A percentile compares a stretch with the other conserved stretches of the same genome.
Conservation (phyloP, 2,113 vertebrate species). For the Gallinago paraguaiae region DNA sequence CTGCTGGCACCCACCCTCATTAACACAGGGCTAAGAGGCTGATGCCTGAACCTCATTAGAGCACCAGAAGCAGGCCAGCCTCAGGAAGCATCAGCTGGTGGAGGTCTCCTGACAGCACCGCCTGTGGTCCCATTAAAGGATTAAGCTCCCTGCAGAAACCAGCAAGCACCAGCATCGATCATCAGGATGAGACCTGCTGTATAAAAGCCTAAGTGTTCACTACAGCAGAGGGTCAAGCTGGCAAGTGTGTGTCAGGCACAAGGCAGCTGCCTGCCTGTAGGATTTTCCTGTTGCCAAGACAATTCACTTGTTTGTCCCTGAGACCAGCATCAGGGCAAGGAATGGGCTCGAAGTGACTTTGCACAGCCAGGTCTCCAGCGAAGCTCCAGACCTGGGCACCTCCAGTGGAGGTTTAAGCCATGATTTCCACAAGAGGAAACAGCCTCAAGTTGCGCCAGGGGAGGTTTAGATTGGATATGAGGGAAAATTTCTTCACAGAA, state of each 20-base stretch:
- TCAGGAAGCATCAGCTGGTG: background rate
- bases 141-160: background rate
- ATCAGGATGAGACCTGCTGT: background rate
- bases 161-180: fast-evolving
- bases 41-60: background rate
- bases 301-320: fast-evolving
- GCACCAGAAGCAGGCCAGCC: background rate
- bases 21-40: background rate
- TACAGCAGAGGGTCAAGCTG: background rate
- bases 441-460: background rate
- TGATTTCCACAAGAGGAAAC: background rate
- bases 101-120: background rate
- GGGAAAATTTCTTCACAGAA: background rate
- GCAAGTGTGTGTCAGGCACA: fast-evolving
- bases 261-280: fast-evolving
- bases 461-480: background rate
- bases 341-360: fast-evolving
- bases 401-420: fast-evolving
- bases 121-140: fast-evolving
- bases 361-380: fast-evolving
- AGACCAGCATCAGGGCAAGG: background rate
- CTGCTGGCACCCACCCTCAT: background rate
- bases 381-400: background rate
- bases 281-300: fast-evolving
- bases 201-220: background rate